Percentiles rank a stretch among this genome's conserved stretches.
phyloP scores from a whole-genome alignment of 2,797 vertebrate species.

The Picus viridis region DNA sequence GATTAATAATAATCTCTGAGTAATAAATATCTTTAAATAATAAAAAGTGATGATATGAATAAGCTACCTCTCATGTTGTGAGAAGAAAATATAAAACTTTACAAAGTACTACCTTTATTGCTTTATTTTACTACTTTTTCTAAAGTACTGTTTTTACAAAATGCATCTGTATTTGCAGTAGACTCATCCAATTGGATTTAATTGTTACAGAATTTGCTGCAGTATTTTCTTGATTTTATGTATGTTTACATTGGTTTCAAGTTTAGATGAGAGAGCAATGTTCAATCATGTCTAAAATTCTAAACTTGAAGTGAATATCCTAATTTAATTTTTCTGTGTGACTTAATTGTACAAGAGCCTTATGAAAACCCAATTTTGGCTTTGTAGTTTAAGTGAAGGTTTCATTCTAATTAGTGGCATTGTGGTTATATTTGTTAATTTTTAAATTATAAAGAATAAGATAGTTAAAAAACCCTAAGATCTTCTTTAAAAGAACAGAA shows the following conservation, averaged over 20 bases:
- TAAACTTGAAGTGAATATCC: background rate
- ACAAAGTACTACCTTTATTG: background rate
- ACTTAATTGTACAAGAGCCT: background rate
- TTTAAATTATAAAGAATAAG: background rate
- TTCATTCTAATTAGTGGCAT: background rate
- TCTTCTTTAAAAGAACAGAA: background rate
- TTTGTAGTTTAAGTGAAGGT: background rate
- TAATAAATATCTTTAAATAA: constrained; percentile 11
- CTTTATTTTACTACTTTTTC: background rate
- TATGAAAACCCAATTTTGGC: background rate
- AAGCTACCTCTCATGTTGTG: background rate
- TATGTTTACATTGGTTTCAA: background rate
- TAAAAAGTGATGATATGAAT: constrained; percentile 6
- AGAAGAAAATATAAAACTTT: background rate
- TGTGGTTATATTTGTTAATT: background rate
- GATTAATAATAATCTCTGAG: constrained; percentile 5
- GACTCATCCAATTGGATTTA: background rate
- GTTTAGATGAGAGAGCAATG: background rate
- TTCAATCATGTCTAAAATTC: too few relatives aligned
- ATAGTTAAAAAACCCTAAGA: background rate
- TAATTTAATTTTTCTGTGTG: background rate
- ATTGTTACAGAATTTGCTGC: background rate
- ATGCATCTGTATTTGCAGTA: background rate
- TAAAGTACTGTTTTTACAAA: constrained; percentile 13
- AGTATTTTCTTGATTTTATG: constrained; percentile 13